These are phyloP conservation scores for Pemphredon lugubris DNA, from an alignment of 2,888 invertebrate genomes.

Conservation along the genomic window DNA sequence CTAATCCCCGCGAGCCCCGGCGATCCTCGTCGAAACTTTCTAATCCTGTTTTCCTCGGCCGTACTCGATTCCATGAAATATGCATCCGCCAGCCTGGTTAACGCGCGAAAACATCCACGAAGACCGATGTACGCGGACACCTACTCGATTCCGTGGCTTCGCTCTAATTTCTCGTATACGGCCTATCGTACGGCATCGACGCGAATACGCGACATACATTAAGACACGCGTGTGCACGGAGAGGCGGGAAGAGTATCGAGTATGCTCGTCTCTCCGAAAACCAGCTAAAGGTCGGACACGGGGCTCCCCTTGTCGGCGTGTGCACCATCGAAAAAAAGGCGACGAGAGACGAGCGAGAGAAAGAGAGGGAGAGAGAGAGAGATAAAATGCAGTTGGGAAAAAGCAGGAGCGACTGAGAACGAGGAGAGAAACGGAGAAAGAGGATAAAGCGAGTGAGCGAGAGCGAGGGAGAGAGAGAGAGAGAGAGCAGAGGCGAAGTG, in stretches of 20 bases:
- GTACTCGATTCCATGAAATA: too few relatives aligned
- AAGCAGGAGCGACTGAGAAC: constrained; percentile 19
- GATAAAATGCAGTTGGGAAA: constrained; percentile 6
- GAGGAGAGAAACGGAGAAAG: constrained; percentile 49
- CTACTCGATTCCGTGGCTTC: too few relatives aligned
- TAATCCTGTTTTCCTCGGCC: too few relatives aligned
- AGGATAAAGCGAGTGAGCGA: constrained; percentile 16
- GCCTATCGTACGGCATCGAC: too few relatives aligned
- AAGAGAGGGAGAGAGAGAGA: constrained; percentile 19
- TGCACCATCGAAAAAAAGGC: constrained; percentile 33
- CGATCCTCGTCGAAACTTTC: background rate
- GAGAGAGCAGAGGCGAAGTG: constrained; percentile 67
- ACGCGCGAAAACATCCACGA: too few relatives aligned
- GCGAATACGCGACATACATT: too few relatives aligned
- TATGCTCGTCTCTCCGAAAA: constrained; percentile 28
- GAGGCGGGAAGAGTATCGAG: background rate
- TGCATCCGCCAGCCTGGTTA: too few relatives aligned
- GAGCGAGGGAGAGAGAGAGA: constrained; percentile 45
- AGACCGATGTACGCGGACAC: too few relatives aligned
- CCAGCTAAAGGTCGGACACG: constrained; percentile 28
- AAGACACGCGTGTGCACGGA: background rate
- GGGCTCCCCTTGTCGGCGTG: constrained; percentile 40
- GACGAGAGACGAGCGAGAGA: constrained; percentile 38
- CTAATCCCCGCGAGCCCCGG: background rate
- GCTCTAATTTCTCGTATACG: too few relatives aligned